Evolutionary conservation across 2,888 invertebrate genomes (phyloP), one percentile per base, ranked within the genome.

Genomic region (Dorcus parallelipipedus): DNA sequence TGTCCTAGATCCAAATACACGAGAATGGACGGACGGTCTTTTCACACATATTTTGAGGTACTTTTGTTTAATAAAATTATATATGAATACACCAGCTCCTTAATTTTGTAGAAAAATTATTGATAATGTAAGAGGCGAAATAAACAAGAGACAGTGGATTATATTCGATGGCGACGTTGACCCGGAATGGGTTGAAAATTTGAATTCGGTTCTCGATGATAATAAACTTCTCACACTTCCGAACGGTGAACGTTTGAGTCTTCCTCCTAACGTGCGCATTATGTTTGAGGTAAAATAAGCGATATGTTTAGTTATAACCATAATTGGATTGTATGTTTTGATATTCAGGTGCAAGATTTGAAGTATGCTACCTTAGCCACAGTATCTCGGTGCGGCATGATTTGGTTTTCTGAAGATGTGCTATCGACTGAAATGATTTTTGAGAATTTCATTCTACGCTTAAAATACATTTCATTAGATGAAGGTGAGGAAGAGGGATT

Each of bases 131-230:
- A 88, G 99, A 69, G 99, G 99, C 43, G 99, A 99, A 81, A 93
- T 97, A 68, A 94, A 94, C 80, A 99, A 98, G 78, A 87, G 99
- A 0, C 99, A 99, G 79, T 99, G 99, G 99, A 99, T 99, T 68
- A 97, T 99, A 73, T 99, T 99, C 80, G 99, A 99, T 78, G 99
- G 99, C 62, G 99, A 99, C 79, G 99, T 99, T 4, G 99, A 99
- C 81, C 99, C 99, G 0, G 99, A 99, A 80, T 99, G 99, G 99
- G 99, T 99, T 41, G 99, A 99, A 83, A 99, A 99, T 81, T 84
- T 99, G 67, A 99, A 99, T 82, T 98, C 98, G 0, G 98, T 99
- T 3, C 84, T 99, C 54, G 99, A 99, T 78, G 98, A 99, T 81
- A 99, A 98, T 81, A 99, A 98, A 79, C 82, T 99, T 57, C 83